Conservation (phyloP, 2,797 vertebrate genomes). For the Fringilla coelebs region DNA sequence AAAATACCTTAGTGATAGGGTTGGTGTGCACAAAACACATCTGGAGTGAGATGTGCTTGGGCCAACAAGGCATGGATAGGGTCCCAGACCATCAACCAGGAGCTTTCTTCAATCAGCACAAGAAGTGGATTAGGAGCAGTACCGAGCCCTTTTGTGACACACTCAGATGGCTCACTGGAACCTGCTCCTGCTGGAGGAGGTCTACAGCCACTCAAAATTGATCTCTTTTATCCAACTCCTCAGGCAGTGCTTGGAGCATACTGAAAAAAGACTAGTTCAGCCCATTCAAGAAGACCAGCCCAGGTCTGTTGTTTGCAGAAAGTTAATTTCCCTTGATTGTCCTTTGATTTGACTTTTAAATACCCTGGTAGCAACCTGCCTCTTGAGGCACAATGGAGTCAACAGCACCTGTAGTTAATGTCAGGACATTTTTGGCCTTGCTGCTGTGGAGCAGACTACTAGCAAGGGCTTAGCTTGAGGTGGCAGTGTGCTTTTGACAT, state of each 20-base stretch:
- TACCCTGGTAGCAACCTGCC: background rate
- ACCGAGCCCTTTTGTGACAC: background rate
- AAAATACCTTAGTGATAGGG: background rate
- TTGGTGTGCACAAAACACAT: background rate
- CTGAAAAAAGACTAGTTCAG: background rate
- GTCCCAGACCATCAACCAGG: background rate
- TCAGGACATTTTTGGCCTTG: background rate
- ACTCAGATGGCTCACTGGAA: background rate
- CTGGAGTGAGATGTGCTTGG: rapidly evolving
- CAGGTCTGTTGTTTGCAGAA: background rate
- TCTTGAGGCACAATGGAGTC: background rate
- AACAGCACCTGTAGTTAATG: background rate
- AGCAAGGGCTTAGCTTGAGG: background rate
- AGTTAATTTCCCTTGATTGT: background rate
- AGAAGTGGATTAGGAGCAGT: background rate
- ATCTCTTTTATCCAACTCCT: background rate
- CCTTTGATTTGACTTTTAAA: background rate
- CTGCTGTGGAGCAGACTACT: background rate
- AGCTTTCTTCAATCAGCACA: background rate
- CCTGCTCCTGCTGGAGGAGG: background rate
- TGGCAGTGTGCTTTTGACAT: background rate
- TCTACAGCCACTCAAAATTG: background rate
- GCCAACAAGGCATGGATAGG: background rate
- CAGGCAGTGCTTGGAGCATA: background rate
- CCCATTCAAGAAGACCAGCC: background rate